Percentiles rank a stretch among this genome's conserved stretches.
Conservation (phyloP, 92 coral and sea anemone genomes). For the Porites rus region DNA sequence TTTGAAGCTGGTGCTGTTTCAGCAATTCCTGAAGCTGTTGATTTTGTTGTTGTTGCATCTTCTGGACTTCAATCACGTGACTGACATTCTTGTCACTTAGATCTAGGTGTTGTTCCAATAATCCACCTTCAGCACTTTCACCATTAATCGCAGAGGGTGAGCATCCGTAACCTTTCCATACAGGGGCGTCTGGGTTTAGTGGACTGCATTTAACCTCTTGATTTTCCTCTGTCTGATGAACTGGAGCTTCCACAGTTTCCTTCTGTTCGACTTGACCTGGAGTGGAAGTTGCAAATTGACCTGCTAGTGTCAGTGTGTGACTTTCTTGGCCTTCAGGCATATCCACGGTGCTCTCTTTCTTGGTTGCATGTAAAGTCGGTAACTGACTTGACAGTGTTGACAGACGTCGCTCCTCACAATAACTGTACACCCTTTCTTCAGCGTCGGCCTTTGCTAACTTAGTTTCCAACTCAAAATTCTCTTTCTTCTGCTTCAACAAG, state of each 20-base stretch:
- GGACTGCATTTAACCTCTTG: background rate
- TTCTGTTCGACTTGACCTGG: conserved; percentile 9
- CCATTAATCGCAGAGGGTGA: background rate
- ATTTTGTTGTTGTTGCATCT: conserved; percentile 44
- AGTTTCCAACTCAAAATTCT: no score
- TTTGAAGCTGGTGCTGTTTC: conserved; percentile 44
- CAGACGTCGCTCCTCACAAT: no score
- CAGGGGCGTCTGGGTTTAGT: conserved; percentile 8
- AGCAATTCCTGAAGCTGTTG: conserved; percentile 38
- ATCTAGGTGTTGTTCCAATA: conserved; percentile 14
- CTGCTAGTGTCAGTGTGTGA: conserved; percentile 19
- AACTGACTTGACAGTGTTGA: background rate
- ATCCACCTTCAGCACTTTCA: background rate
- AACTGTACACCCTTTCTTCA: no score
- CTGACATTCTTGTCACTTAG: conserved; percentile 28
- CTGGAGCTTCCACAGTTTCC: background rate
- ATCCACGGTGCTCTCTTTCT: background rate
- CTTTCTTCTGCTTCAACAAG: no score
- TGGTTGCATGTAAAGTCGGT: conserved; percentile 12
- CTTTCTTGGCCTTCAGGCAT: conserved; percentile 15
- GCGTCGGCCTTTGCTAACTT: no score
- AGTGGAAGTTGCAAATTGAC: conserved; percentile 15
- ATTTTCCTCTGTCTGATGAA: no score
- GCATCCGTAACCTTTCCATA: background rate
- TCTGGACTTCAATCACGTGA: conserved; percentile 29